Evolutionary conservation across 1,140 invertebrate species (phyloP).

Genomic region (Drosophila pachea): DNA sequence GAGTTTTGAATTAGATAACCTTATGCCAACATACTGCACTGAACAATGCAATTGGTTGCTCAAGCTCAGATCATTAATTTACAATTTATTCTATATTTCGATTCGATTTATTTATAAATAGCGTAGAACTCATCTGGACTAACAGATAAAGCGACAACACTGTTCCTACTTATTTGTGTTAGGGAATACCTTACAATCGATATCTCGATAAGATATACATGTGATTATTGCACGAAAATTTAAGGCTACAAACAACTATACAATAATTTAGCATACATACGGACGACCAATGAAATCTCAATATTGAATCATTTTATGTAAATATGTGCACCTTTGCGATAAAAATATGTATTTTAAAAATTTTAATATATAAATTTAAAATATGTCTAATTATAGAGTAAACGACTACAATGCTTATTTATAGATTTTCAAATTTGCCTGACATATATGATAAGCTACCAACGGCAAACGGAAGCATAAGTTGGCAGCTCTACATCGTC

Average conservation of each 20-base stretch:
- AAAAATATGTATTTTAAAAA: too few species aligned
- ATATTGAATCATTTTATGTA: too few species aligned
- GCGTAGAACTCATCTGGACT: conserved; percentile 12
- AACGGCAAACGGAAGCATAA: conserved; percentile 29
- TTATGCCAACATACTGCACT: not conserved
- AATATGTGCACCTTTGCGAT: too few species aligned
- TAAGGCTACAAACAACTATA: conserved; percentile 3
- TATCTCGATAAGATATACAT: not conserved
- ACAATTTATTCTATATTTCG: conserved; percentile 8
- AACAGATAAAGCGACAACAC: conserved; percentile 24
- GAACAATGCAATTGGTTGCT: not conserved
- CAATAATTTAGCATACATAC: not conserved
- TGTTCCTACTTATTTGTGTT: conserved; percentile 17
- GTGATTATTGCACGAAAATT: not conserved
- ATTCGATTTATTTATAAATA: conserved; percentile 29
- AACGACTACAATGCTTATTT: not conserved
- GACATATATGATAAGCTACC: conserved; percentile 5
- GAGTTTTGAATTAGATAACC: conserved; percentile 15
- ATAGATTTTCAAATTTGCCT: not conserved
- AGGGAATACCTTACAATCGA: conserved; percentile 20
- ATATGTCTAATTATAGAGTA: too few species aligned
- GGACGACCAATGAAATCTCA: too few species aligned
- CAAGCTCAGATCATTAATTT: conserved; percentile 3
- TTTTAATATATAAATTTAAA: too few species aligned
- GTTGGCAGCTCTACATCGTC: conserved; percentile 23